Base-by-base conservation (phyloP, 2,113 vertebrate species). In the Onychostruthus taczanowskii region DNA sequence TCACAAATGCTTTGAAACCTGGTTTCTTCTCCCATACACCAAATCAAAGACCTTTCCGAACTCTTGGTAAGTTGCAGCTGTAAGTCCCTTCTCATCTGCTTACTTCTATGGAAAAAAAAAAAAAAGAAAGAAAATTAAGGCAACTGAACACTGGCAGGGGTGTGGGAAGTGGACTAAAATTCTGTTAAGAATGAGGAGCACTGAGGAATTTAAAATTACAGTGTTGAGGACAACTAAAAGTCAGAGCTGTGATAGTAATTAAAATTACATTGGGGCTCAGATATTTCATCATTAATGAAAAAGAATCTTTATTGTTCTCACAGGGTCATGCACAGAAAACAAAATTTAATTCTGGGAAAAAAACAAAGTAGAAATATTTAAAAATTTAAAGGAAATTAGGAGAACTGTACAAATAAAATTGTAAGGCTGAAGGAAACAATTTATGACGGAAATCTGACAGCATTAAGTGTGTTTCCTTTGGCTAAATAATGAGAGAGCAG, bases 1-100 rank as follows among this genome's bases (percentile, higher is more conserved):
- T 99, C 96, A 99, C 99, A 59, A 99, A 99, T n/a, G 99, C 99
- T 81, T 95, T 99, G 95, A 99, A 99, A 96, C 99, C 99, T 66
- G 99, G 99, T 23, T 99, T 99, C 97, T 99, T 99, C 97, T 99
- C 98, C 17, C 97, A 98, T 86, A 97, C 98, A 23, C 99, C 99
- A 83, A 98, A 98, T 82, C 98, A 99, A 97, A 99, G 99, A 94
- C 98, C 99, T 66, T 99, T 99, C 94, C 97, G 98, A 95, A 99
- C 98, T 37, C 98, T 99, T 10, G 98, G 99, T 99, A 97, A 99
- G 98, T 98, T 83, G 41, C 46, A 84, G 63, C 35, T 16, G 1
- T 69, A 37, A 37, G 5, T 87, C 17, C 18, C 41, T 91, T 93
- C 50, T 84, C 66, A 35, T 50, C 33, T 56, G 20, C 41, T 92